A percentile compares a stretch with the other conserved stretches of the same genome.
phyloP scores from a whole-genome alignment of 2,797 vertebrate species.

The Cirrhinus mrigala region DNA sequence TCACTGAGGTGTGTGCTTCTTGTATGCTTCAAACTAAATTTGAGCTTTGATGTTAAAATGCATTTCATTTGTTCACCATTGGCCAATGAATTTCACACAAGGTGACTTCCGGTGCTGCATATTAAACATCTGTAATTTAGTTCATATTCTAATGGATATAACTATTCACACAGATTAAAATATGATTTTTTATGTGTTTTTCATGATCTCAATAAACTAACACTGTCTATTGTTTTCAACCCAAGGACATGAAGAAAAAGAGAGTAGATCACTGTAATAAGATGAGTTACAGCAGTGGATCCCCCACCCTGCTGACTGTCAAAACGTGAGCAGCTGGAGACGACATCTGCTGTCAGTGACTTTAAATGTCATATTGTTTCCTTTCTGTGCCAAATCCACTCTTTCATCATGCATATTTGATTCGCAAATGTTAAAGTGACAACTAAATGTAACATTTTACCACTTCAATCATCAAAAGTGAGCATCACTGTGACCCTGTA shows the following conservation, averaged over 20 bases:
- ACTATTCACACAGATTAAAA: too few species aligned
- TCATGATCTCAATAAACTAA: not conserved
- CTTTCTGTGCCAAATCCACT: not conserved
- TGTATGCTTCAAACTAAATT: not conserved
- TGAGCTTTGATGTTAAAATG: not conserved
- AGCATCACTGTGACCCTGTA: not conserved
- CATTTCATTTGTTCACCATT: too few species aligned
- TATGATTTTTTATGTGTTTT: not conserved
- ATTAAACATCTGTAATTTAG: not conserved
- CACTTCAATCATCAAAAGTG: not conserved
- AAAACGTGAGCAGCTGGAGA: not conserved
- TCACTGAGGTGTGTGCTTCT: slow-evolving; percentile 43
- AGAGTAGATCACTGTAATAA: slow-evolving; percentile 69
- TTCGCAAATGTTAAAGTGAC: not conserved
- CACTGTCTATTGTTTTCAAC: not conserved
- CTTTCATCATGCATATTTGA: not conserved
- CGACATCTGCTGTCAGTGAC: not conserved
- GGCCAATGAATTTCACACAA: not conserved
- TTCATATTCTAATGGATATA: not conserved
- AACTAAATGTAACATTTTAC: not conserved
- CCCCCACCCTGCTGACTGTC: slow-evolving; percentile 64
- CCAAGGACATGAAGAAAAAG: slow-evolving; percentile 66
- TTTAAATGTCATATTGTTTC: not conserved
- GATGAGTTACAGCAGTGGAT: slow-evolving; percentile 69
- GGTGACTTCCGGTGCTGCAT: not conserved